Evolutionary conservation across 2,797 vertebrate species (phyloP).

Genomic region (Myotis pilosus): DNA sequence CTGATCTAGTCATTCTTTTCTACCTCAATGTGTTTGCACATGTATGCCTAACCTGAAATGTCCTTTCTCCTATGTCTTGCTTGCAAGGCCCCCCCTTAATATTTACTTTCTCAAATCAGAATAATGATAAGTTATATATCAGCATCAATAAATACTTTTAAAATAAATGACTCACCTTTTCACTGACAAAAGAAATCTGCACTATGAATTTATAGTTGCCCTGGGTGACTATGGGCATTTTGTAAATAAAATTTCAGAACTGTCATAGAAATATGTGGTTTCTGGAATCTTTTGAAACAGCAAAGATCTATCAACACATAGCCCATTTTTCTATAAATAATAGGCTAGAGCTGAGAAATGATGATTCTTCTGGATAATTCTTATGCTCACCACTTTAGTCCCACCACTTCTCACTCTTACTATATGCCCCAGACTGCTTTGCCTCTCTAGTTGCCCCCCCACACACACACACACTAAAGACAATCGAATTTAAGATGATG

Average conservation of each 20-base stretch:
- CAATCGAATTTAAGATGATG: conserved; percentile 19
- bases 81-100: conserved; percentile 16
- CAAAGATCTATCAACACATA: not conserved
- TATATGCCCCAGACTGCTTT: not conserved
- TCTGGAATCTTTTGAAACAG: conserved; percentile 32
- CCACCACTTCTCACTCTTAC: not conserved
- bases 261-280: conserved; percentile 28
- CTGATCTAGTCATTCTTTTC: not conserved
- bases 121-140: conserved; percentile 21
- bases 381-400: not conserved
- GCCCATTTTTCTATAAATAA: not conserved
- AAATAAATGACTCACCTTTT: conserved; percentile 36
- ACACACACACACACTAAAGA: too few species aligned
- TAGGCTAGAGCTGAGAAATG: not conserved
- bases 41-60: not conserved
- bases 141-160: conserved; percentile 16
- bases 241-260: conserved; percentile 19
- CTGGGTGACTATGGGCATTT: not conserved
- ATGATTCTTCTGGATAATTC: not conserved
- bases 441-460: not conserved
- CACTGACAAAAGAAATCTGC: not conserved
- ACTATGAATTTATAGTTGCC: conserved; percentile 17
- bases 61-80: not conserved
- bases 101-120: conserved; percentile 36
- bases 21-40: not conserved